phyloP scores from a whole-genome alignment of 1,140 invertebrate genomes.

The Atta cephalotes region DNA sequence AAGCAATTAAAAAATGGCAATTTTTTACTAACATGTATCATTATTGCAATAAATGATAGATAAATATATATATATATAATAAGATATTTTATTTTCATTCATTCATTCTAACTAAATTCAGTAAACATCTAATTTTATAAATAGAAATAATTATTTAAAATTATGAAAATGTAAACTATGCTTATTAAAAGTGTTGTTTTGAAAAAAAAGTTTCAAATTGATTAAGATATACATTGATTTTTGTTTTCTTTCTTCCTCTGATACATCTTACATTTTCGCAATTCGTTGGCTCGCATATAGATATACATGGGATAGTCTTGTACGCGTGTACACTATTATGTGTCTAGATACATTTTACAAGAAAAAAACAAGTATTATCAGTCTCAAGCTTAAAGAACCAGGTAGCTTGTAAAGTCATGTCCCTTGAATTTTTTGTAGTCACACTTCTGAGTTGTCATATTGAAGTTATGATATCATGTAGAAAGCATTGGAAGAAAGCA shows the following conservation, averaged over 20 bases:
- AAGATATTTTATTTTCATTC: no score
- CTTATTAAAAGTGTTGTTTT: not conserved
- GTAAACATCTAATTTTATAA: no score
- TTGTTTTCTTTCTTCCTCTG: not conserved
- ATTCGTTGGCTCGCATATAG: no score
- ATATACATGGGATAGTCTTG: no score
- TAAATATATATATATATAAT: no score
- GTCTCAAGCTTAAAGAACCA: not conserved
- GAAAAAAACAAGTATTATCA: not conserved
- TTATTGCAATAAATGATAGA: no score
- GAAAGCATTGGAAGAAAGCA: constrained; percentile 29
- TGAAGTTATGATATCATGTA: constrained; percentile 10
- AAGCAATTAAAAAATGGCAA: no score
- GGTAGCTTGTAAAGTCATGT: constrained; percentile 2
- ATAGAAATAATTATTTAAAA: not conserved
- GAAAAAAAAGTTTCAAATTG: not conserved
- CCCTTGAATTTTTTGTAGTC: not conserved
- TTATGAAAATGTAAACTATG: no score
- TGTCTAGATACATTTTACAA: not conserved
- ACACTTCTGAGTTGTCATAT: constrained; percentile 11
- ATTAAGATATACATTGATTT: not conserved
- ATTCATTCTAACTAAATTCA: no score
- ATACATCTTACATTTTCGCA: not conserved
- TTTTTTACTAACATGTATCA: no score
- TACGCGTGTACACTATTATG: no score